Evolutionary conservation across 2,113 vertebrate species (phyloP).

Genomic region (Connochaetes taurinus): DNA sequence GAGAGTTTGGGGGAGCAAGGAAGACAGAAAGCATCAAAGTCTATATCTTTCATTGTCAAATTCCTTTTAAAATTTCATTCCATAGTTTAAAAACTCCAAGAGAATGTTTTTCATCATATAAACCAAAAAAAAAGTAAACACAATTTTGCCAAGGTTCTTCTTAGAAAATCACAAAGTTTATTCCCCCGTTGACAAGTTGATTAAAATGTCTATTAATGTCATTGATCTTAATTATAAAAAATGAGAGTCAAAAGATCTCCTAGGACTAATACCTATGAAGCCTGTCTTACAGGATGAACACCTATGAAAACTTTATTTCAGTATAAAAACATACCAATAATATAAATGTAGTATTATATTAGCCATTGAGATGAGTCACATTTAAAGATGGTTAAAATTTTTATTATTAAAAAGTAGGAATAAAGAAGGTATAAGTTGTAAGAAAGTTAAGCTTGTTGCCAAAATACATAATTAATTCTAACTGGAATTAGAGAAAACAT

Average conservation of each 20-base stretch:
- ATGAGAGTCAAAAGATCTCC: background rate
- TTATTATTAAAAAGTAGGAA: conserved; percentile 5
- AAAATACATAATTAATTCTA: background rate
- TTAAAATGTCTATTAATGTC: conserved; percentile 8
- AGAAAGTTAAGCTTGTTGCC: background rate
- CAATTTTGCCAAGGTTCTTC: background rate
- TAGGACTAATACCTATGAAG: background rate
- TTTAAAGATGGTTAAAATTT: background rate
- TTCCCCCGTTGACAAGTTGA: background rate
- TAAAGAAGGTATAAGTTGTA: background rate
- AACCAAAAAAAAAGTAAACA: background rate
- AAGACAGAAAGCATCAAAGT: background rate
- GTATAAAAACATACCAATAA: background rate
- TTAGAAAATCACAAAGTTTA: background rate
- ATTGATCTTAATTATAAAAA: conserved; percentile 14
- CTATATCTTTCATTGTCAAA: background rate
- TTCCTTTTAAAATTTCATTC: conserved; percentile 26
- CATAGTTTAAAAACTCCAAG: background rate
- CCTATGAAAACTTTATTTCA: background rate
- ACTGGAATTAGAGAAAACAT: background rate
- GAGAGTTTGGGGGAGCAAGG: background rate
- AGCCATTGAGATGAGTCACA: background rate
- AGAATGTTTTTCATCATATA: background rate
- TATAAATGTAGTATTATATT: background rate
- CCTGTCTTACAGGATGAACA: background rate